Evolutionary conservation across 2,113 vertebrate genomes (phyloP), one percentile per base, ranked within the genome.

Genomic region (Pterocles burchelli): DNA sequence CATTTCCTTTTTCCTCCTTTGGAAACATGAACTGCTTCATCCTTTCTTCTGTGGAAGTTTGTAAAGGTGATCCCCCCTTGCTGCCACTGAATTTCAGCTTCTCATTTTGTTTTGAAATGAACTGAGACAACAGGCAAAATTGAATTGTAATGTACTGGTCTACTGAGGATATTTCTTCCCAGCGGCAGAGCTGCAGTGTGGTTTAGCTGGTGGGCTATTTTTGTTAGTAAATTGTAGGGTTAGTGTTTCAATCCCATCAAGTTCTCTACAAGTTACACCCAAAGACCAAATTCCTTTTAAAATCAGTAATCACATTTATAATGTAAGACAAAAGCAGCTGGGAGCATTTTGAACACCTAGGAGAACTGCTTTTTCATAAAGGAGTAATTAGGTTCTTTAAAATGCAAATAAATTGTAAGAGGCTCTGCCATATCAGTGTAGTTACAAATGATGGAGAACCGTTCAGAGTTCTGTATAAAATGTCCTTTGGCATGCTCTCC

Each of bases 201-300:
- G 84, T 96, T 96, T 90, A 52, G 70, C 61, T 87, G 34, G 41
- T 68, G 71, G 86, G 54, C 59, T 97, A 96, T 97, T 97, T 98
- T 65, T 96, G 93, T 49, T 61, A 49, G 78, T 29, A 96, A 97
- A 97, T 96, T 97, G 90, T 65, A 96, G 95, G 78, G 55, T 95
- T 89, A 63, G 52, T 55, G 63, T 93, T 95, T 94, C 83, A 89
- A 57, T 83, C 59, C 66, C 67, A 48, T 67, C 33, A 58, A 80
- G 29, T 54, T 85, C 51, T 48, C 67, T 85, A 31, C 14, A 62
- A 72, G 77, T 95, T 93, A 89, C 73, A 97, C 48, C 31, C 84
- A 95, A 85, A 81, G 36, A 79, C 61, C 33, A 68, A 74, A 84
- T 58, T 79, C 38, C 22, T 92, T 78, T 89, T 94, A n/a, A 62